These are phyloP conservation scores for Hydrozoanthus tunicans DNA, from an alignment of 64 coral and sea anemone genomes.

Conservation along the genomic window DNA sequence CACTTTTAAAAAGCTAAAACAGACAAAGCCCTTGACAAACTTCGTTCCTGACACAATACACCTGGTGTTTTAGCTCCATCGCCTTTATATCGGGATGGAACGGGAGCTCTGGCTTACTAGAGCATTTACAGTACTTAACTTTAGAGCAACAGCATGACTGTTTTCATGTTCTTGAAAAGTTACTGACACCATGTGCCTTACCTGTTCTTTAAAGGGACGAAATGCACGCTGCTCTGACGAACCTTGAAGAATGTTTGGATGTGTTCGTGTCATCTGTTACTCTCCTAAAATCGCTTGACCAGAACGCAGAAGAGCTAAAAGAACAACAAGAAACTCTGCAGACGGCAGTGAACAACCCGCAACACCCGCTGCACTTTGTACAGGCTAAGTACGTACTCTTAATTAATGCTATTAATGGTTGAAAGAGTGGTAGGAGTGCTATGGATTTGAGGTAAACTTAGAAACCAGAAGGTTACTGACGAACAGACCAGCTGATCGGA, in stretches of 20 bases:
- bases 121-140: no score
- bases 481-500: no score
- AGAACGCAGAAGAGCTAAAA: slow-evolving; percentile 72
- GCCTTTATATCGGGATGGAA: no score
- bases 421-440: neutral
- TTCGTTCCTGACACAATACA: no score
- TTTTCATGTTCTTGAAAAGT: neutral
- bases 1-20: no score
- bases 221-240: slow-evolving; percentile 67
- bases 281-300: slow-evolving; percentile 73
- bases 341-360: slow-evolving; percentile 71
- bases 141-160: no score
- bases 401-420: neutral
- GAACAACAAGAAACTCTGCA: slow-evolving; percentile 88
- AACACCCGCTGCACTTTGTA: slow-evolving; percentile 85
- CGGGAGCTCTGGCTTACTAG: no score
- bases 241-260: slow-evolving; percentile 74
- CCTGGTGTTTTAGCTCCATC: no score
- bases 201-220: slow-evolving; percentile 70
- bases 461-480: neutral
- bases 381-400: slow-evolving; percentile 87
- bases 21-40: no score
- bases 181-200: neutral
- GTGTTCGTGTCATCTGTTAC: slow-evolving; percentile 68
- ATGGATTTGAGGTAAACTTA: neutral